Evolutionary conservation across 2,797 vertebrate species (phyloP), one percentile per base, ranked within the genome.

Genomic region (Tokudaia tokunoshimensis): DNA sequence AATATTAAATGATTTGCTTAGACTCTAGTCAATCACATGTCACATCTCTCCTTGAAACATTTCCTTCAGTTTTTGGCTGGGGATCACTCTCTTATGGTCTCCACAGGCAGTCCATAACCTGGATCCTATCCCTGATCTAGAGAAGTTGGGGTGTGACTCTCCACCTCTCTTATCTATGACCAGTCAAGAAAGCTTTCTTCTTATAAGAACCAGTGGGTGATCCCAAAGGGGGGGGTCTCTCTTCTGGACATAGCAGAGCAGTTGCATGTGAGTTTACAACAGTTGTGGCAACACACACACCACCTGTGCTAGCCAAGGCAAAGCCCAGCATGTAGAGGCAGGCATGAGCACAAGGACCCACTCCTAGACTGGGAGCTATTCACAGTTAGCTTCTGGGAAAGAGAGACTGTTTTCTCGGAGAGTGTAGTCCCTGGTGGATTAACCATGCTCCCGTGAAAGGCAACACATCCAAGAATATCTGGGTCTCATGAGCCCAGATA

Each of bases 1-100:
- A 74, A 75, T 34, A 82, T 59, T 67, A 91, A 31, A 50, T 90
- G 34, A 17, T 79, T 88, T 92, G 76, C 79, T 84, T n/a, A 74
- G 20, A 93, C n/a, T 92, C 80, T 37, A 95, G 13, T 74, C 57
- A 83, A 70, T 57, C n/a, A 26, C 79, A n/a, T 3, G 7, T 82
- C 50, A 31, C 1, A 80, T 3, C 3, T 55, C 22, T 63, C 81
- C 44, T 83, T 61, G 91, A 96, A 57, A 95, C 15, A 80, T 47
- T 63, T 22, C 61, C 41, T 65, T 47, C 61, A 47, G 26, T 29
- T 47, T 31, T 67, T 67, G 37, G 9, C 31, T 24, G 29, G 11
- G 31, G 44, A 65, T 67, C 61, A 50, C 61, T 50, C 11, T 67
- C 17, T 22, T 34, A 20, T 34, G 61, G 29, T 67, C 82, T 34